Conservation (phyloP, 92 coral and sea anemone species). For the Umimayanthus kanabou region DNA sequence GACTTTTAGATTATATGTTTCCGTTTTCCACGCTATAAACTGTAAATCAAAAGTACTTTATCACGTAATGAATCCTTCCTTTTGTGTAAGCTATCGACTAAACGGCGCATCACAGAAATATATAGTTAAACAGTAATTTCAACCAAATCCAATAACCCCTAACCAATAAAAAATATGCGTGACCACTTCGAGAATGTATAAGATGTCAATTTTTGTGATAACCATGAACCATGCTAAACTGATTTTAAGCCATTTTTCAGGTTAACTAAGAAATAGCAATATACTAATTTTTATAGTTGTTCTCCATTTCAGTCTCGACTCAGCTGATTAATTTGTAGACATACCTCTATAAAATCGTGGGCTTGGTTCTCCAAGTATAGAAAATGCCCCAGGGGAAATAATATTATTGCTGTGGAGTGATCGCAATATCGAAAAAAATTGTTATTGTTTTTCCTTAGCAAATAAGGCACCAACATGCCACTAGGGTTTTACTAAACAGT, state of each 20-base stretch:
- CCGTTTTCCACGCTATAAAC: slow-evolving; percentile 21
- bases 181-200: not conserved
- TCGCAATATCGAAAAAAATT: not conserved
- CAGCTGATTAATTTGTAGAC: slow-evolving; percentile 16
- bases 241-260: slow-evolving; percentile 14
- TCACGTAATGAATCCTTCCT: not conserved
- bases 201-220: not conserved
- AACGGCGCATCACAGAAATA: not conserved
- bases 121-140: not conserved
- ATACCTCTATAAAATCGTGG: slow-evolving; percentile 5
- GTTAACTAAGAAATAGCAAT: not conserved
- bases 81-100: not conserved
- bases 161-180: not conserved
- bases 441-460: not conserved
- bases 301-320: not conserved
- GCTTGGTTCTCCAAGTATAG: slow-evolving; percentile 28
- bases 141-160: not conserved
- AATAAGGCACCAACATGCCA: not conserved
- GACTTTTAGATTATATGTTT: not conserved
- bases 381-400: slow-evolving; percentile 13
- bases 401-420: slow-evolving; percentile 31
- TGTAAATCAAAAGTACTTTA: not conserved
- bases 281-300: not conserved
- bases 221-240: not conserved
- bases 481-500: slow-evolving; percentile 17